Base-by-base conservation (phyloP, 2,797 vertebrate genomes). In the Lophotriccus pileatus region DNA sequence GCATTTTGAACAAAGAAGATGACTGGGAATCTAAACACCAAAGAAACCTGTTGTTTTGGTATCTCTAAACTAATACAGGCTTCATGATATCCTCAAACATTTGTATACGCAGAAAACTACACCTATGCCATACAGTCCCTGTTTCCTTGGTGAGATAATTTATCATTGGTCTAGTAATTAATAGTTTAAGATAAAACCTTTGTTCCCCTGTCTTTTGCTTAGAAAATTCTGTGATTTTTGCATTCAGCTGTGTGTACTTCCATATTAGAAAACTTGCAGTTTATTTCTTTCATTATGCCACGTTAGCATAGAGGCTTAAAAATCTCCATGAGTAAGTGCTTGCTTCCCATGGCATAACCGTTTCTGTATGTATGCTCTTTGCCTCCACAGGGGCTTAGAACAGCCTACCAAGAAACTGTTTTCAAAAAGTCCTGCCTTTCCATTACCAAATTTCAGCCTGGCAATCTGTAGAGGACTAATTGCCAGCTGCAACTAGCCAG, bases 1-100 rank as follows among this genome's bases (percentile, higher is more conserved):
- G 89, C 95, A 96, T 96, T 96, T 96, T 95, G 94, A 97, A 97
- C 96, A 97, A 97, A 95, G 86, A 85, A 79, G 92, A 91, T 93
- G 95, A 89, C 94, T 97, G 89, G 89, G 78, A 93, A 87, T 93
- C 96, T 92, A 95, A 95, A 84, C 78, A 83, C 49, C 69, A 79
- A 49, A 85, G 90, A 93, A 73, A 58, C 47, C 13, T 62, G 39
- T 79, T 91, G 62, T 75, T 82, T 70, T 78, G 22, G 4, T 84
- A 27, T 62, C 28, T 82, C 43, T 43, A 88, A 23, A 69, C 32
- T 39, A 39, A 44, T 84, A 44, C 30, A 62, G 67, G 39, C 47
- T 64, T 87, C 34, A 36, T 60, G 44, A 9, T 88, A 82, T 70
- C 46, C 81, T 60, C 60, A 85, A 84, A 85, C 23, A 34, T 73